Evolutionary conservation across 2,113 vertebrate species (phyloP), one percentile per base, ranked within the genome.

Genomic region (Pterophyllum scalare): DNA sequence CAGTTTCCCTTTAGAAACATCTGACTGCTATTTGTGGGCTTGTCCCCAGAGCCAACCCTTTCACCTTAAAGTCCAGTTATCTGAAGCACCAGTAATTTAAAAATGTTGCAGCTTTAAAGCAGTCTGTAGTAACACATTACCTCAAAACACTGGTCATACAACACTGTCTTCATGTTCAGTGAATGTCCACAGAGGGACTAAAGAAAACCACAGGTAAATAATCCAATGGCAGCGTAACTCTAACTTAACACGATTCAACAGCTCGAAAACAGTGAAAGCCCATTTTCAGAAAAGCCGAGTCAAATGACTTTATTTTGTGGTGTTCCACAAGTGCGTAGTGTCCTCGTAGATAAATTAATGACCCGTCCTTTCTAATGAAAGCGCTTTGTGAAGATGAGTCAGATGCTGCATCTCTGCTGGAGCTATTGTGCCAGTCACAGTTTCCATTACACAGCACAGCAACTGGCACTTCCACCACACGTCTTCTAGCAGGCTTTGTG

Each of bases 341-440:
- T 31, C 28, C 59, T 75, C 26, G 17, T 52, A n/a, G 60, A 65
- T 77, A 15, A 78, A 87, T 74, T 17, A 70, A 82, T 89, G 80
- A 75, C 3, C 59, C 7, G 14, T 83, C 46, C 75, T 56, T 26
- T 76, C 33, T 70, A 70, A 77, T 75, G 56, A 62, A 43, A 62
- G 35, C 8, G 43, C 76, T 82, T 35, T 85, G 77, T 80, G 54
- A 54, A 59, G 83, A 84, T 87, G 89, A 93, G 81, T 89, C 92
- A 86, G 83, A 79, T 24, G 52, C 46, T 1, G 38, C 12, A 49
- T 75, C 80, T 86, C 33, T 81, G 83, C 74, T 59, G 74, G 33
- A 59, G 20, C 74, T 74, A 24, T 87, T 67, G 91, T 87, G 79
- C 59, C 67, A 43, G 13, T 85, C 81, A 80, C 77, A 79, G 74